Evolutionary conservation across 1,140 invertebrate species (phyloP), one percentile per base, ranked within the genome.

Genomic region (Pogonomyrmex barbatus): DNA sequence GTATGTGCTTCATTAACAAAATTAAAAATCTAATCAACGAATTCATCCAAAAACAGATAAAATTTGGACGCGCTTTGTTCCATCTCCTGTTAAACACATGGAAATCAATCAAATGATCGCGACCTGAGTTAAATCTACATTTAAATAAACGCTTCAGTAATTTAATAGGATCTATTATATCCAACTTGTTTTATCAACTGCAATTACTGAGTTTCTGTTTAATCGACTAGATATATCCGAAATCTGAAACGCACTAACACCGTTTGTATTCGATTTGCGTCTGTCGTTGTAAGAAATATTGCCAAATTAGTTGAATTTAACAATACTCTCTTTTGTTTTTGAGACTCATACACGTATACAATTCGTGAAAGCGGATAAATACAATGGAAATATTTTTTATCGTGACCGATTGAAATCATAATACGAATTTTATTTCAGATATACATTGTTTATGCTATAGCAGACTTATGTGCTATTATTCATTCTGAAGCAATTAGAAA

Each of bases 1-100:
- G 65, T 54, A n/a, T 12, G 79, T 62, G 33, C 30, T 75, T 75
- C 68, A 60, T 83, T 83, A 83, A 83, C 42, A 12, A 8, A 71
- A 83, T 83, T 73, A 83, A 83, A 73, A 75, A 45, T 3, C 30
- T 83, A 60, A 73, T 62, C 45, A 39, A 75, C 24, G 4, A 60
- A 73, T 24, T 73, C 45, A 4, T 3, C 10, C 50, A 71, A 47
- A 14, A 60, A 1, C 12, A 24, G 6, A 45, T 47, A 12, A 30
- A 62, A 47, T 77, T 68, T 14, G 5, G 45, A 17, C 36, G 10
- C 42, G 45, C 8, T 77, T 79, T 39, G 68, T 39, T 36, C 5
- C 10, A 47, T 56, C 4, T 60, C 0, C 17, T 60, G 45, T 71
- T 47, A 79, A 67, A 79, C 33, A 30, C 9, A 42, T 10, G 2